Evolutionary conservation across 2,797 vertebrate species (phyloP).

Genomic region (Neoniphon sammara): DNA sequence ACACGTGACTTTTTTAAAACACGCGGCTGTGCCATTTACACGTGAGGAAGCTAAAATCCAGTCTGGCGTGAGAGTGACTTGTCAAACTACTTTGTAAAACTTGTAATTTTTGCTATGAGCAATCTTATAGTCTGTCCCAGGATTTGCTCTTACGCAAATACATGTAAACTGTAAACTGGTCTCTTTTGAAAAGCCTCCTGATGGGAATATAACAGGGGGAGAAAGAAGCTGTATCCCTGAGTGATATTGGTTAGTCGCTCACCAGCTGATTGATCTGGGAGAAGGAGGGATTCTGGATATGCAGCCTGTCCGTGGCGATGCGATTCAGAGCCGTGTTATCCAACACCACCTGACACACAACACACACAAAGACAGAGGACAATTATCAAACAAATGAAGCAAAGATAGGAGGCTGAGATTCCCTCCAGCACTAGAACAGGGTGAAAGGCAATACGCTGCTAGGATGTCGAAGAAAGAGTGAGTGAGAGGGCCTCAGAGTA

Average conservation of each 20-base stretch:
- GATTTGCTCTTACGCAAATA: slow-evolving; percentile 14
- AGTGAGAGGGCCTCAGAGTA: slow-evolving; percentile 31
- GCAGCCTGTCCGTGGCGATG: slow-evolving; percentile 95
- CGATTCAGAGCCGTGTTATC: slow-evolving; percentile 97
- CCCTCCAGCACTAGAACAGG: slow-evolving; percentile 4
- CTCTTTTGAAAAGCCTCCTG: neutral
- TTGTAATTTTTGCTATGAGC: slow-evolving; percentile 22
- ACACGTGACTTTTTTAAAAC: neutral
- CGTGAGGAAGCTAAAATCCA: slow-evolving; percentile 55
- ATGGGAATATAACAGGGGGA: slow-evolving; percentile 8
- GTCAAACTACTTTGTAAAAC: slow-evolving; percentile 67
- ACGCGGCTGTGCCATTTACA: slow-evolving; percentile 23
- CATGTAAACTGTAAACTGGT: neutral
- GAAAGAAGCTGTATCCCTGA: neutral
- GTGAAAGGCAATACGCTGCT: slow-evolving; percentile 37
- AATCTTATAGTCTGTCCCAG: neutral
- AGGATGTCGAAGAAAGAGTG: slow-evolving; percentile 27
- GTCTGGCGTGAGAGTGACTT: slow-evolving; percentile 52
- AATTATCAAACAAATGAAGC: slow-evolving; percentile 38
- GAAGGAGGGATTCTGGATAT: slow-evolving; percentile 97
- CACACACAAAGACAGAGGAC: slow-evolving; percentile 19
- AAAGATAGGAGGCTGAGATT: slow-evolving; percentile 13
- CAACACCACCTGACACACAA: slow-evolving; percentile 89
- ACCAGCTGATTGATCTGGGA: slow-evolving; percentile 99
- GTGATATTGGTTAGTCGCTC: slow-evolving; percentile 67